phyloP scores from a whole-genome alignment of 1,140 invertebrate genomes.

The Anoplolepis gracilipes region DNA sequence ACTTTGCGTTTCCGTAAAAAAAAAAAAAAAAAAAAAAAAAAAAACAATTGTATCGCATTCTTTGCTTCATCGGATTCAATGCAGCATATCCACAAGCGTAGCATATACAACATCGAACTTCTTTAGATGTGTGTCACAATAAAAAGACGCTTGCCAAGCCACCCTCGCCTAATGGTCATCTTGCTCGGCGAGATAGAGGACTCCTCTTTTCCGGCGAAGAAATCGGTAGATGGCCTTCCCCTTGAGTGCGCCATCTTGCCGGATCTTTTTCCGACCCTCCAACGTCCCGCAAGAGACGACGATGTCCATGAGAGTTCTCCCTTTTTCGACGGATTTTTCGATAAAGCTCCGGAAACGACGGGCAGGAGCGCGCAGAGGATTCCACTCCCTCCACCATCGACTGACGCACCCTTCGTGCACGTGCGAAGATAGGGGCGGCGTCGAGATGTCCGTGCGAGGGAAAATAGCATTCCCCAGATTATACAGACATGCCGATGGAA shows the following conservation, averaged over 20 bases:
- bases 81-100: neutral
- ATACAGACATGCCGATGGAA: slow-evolving; percentile 46
- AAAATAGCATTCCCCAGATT: slow-evolving; percentile 69
- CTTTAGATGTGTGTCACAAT: slow-evolving; percentile 31
- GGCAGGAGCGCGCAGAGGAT: slow-evolving; percentile 26
- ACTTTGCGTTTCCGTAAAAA: slow-evolving; percentile 31
- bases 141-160: slow-evolving; percentile 60
- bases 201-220: slow-evolving; percentile 52
- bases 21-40: too few relatives aligned
- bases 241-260: slow-evolving; percentile 42
- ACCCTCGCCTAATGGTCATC: slow-evolving; percentile 57
- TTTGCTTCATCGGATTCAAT: slow-evolving; percentile 6
- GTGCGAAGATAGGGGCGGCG: slow-evolving; percentile 6
- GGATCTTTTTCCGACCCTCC: slow-evolving; percentile 54
- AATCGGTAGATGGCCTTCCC: slow-evolving; percentile 38
- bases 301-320: slow-evolving; percentile 68
- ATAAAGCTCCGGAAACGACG: slow-evolving; percentile 73
- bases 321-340: slow-evolving; percentile 71
- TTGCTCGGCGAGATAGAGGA: slow-evolving; percentile 55
- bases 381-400: slow-evolving; percentile 36
- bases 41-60: slow-evolving; percentile 12
- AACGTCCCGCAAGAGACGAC: slow-evolving; percentile 52
- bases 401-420: slow-evolving; percentile 11
- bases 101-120: neutral
- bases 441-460: slow-evolving; percentile 35